These are phyloP conservation scores for Dufourea novaeangliae DNA, from an alignment of 1,140 invertebrate genomes.

Conservation along the genomic window DNA sequence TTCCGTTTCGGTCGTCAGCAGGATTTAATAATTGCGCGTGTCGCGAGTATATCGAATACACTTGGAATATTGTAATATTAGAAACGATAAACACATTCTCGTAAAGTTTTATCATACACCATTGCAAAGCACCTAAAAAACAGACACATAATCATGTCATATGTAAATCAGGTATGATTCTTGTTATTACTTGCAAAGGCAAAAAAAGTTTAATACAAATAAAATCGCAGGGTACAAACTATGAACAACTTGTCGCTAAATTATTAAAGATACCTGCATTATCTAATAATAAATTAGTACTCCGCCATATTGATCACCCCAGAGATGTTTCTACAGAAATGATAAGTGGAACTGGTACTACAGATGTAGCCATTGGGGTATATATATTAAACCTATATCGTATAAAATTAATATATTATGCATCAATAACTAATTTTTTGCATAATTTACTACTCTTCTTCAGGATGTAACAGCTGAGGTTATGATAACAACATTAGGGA, in stretches of 20 bases:
- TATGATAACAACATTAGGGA: slow-evolving; percentile 69
- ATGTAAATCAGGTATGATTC: slow-evolving; percentile 27
- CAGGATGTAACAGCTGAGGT: slow-evolving; percentile 67
- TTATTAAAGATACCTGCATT: slow-evolving; percentile 32
- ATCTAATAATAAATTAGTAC: slow-evolving; percentile 12
- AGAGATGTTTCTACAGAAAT: slow-evolving; percentile 54
- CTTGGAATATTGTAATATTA: not conserved
- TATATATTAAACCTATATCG: not conserved
- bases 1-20: not conserved
- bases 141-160: slow-evolving; percentile 14
- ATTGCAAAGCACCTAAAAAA: not conserved
- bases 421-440: not conserved
- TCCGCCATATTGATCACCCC: slow-evolving; percentile 12
- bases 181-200: not conserved
- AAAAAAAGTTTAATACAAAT: not conserved
- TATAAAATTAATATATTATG: not conserved
- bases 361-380: slow-evolving; percentile 61
- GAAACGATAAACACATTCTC: not conserved
- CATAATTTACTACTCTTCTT: not conserved
- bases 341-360: slow-evolving; percentile 59
- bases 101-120: not conserved
- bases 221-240: slow-evolving; percentile 17
- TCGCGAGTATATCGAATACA: not conserved
- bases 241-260: slow-evolving; percentile 32
- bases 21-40: not conserved